phyloP scores from a whole-genome alignment of 2,797 vertebrate species.

The Nannoperca obscura region DNA sequence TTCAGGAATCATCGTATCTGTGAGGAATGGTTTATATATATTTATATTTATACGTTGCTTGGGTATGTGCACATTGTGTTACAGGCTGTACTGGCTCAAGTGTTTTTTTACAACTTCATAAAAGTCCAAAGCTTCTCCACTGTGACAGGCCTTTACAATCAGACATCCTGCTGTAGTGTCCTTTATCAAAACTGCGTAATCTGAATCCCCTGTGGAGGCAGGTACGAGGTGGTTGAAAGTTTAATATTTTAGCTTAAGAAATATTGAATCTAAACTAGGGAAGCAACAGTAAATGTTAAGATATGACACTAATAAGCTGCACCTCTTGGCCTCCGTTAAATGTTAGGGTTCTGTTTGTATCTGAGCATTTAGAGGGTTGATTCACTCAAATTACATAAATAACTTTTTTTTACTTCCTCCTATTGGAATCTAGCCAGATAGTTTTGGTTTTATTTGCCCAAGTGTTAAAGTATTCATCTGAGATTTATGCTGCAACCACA shows the following conservation, averaged over 20 bases:
- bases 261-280: not conserved
- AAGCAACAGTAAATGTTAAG: not conserved
- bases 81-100: not conserved
- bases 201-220: not conserved
- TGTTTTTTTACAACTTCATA: conserved; percentile 13
- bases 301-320: not conserved
- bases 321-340: not conserved
- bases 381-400: not conserved
- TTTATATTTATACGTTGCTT: not conserved
- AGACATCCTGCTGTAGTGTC: not conserved
- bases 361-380: not conserved
- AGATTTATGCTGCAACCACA: not conserved
- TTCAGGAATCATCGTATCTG: conserved; percentile 25
- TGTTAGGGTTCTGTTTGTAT: not conserved
- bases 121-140: not conserved
- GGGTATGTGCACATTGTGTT: not conserved
- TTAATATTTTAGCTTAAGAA: not conserved
- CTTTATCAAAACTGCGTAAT: conserved; percentile 6
- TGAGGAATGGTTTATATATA: not conserved
- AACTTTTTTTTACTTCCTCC: not conserved
- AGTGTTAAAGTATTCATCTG: not conserved
- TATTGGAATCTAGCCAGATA: not conserved
- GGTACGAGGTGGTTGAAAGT: not conserved
- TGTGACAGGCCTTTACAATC: not conserved
- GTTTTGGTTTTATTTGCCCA: not conserved